Evolutionary conservation across 2,797 vertebrate species (phyloP).

Genomic region (Amniataba percoides): DNA sequence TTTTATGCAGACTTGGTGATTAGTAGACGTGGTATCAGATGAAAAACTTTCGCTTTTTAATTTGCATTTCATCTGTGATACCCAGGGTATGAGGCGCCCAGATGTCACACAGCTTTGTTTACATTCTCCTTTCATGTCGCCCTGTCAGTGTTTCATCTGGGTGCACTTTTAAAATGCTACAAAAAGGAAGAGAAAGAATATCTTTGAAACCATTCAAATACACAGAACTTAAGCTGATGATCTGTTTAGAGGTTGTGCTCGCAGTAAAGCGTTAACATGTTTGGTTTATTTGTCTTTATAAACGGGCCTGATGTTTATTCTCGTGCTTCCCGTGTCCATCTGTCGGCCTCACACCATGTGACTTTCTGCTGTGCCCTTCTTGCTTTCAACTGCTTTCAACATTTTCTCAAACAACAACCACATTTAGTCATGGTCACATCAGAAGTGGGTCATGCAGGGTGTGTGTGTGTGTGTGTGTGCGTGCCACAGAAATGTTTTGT

Average conservation of each 20-base stretch:
- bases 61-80: neutral
- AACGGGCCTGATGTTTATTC: constrained; percentile 32
- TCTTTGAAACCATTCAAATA: neutral
- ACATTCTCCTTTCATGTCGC: neutral
- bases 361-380: constrained; percentile 34
- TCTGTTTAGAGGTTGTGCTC: neutral
- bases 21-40: neutral
- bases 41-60: constrained; percentile 1
- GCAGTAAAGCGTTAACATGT: constrained; percentile 14
- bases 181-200: neutral
- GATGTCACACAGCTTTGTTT: constrained; percentile 2
- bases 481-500: constrained; percentile 2
- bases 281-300: constrained; percentile 28
- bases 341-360: constrained; percentile 19
- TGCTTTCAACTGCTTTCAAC: constrained; percentile 19
- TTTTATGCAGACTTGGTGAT: constrained; percentile 13
- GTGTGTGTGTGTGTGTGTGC: constrained; percentile 6
- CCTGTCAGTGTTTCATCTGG: neutral
- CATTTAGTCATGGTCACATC: constrained; percentile 35
- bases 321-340: constrained; percentile 27
- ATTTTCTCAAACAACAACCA: constrained; percentile 33
- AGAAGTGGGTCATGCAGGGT: neutral
- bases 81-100: neutral
- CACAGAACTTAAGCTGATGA: neutral
- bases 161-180: neutral